Base-by-base conservation (phyloP, 2,888 invertebrate genomes). In the Galerucella calmariensis region DNA sequence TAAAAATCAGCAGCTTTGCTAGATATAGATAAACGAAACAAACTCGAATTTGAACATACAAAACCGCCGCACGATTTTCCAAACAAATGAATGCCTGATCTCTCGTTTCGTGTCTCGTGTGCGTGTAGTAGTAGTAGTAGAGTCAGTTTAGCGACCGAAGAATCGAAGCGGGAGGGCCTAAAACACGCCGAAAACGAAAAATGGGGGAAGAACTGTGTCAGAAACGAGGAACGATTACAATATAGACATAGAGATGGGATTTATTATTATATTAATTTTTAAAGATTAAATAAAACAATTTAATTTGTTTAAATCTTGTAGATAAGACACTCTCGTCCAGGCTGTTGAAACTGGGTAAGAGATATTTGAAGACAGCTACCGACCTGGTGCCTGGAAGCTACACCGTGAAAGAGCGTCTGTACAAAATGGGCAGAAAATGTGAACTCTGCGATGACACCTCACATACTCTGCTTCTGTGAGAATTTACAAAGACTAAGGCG, bases 201-300 rank as follows among this genome's bases (percentile, higher is more conserved):
- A 59, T 46, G 72, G 72, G 72, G 66, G 66, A 72, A 70, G 59
- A 65, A 58, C 66, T 66, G 56, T 71, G 71, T 71, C 71, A 71
- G 56, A 65, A 65, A 46, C 46, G 46, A 65, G 63, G 46, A 65
- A 46, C 63, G 46, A 65, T 65, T 65, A 62, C 41, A 44, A 41
- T 62, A 62, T 16, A 8, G 46, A 27, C 11, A 20, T 65, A 65
- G 63, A 65, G 63, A 46, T 65, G 63, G 46, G 63, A 41, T 27
- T 24, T 3, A 20, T 59, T 59, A 24, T 59, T 59, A 41, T 35
- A 20, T 20, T 24, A 12, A 58, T 58, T 58, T 46, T 12, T 12
- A 44, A 44, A 44, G 44, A 44, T 10, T 44, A 6, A 51, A 51
- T 11, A 51, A 51, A 11, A 6, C 14, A 51, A 14, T 14, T 51